Conservation (phyloP, 2,797 vertebrate genomes). For the Pagetopsis macropterus region DNA sequence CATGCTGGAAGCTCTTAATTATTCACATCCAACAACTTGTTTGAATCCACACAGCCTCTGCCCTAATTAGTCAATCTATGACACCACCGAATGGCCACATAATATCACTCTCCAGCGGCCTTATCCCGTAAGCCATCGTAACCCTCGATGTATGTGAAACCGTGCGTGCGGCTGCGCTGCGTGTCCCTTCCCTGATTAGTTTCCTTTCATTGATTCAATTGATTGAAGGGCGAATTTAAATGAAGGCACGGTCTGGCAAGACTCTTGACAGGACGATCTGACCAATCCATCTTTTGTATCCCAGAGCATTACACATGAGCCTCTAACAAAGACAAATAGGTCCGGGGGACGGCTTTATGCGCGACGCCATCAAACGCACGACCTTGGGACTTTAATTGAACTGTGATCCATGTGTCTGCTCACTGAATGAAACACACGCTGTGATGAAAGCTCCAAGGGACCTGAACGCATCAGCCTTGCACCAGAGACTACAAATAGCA, state of each 20-base stretch:
- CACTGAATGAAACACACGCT: conserved; percentile 47
- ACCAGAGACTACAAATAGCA: conserved; percentile 35
- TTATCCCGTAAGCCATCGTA: conserved; percentile 58
- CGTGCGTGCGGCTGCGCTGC: conserved; percentile 66
- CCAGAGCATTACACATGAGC: conserved; percentile 65
- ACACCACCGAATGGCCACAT: conserved; percentile 70
- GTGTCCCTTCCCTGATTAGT: conserved; percentile 73
- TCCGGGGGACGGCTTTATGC: conserved; percentile 59
- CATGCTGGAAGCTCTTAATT: conserved; percentile 81
- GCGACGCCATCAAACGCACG: conserved; percentile 69
- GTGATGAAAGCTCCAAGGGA: conserved; percentile 47
- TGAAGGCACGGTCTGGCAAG: conserved; percentile 71
- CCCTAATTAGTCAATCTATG: conserved; percentile 80
- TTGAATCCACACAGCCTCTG: conserved; percentile 77
- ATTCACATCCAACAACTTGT: conserved; percentile 81
- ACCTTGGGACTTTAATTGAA: conserved; percentile 83
- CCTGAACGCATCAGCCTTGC: conserved; percentile 32
- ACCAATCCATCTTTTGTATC: conserved; percentile 75
- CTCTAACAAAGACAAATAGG: conserved; percentile 85
- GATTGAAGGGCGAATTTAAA: conserved; percentile 78
- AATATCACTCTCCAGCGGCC: conserved; percentile 53
- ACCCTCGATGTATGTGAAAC: conserved; percentile 72
- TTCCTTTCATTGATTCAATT: conserved; percentile 82
- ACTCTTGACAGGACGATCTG: conserved; percentile 68
- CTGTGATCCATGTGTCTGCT: conserved; percentile 69